Conservation (phyloP, 1,140 invertebrate genomes). For the Globodera rostochiensis region DNA sequence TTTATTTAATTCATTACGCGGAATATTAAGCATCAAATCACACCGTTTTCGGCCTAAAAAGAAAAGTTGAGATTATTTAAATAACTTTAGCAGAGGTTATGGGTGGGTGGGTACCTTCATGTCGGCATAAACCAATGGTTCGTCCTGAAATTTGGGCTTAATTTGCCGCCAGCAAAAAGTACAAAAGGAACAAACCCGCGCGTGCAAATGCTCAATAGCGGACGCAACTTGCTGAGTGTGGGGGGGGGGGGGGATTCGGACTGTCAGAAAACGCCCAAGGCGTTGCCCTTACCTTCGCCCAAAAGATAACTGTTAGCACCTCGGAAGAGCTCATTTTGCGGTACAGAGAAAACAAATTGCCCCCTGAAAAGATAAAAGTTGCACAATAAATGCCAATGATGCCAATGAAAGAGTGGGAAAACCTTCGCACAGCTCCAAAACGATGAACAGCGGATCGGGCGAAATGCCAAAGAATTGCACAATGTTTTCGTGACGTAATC, state of each 20-base stretch:
- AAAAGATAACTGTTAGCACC: slow-evolving; percentile 28
- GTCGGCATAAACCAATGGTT: slow-evolving; percentile 39
- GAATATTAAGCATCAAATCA: slow-evolving; percentile 11
- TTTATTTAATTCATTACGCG: background rate
- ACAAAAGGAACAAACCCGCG: background rate
- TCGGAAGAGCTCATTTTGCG: slow-evolving; percentile 36
- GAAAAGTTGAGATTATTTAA: background rate
- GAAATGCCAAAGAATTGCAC: slow-evolving; percentile 38
- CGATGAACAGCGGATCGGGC: slow-evolving; percentile 27
- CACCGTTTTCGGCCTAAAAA: slow-evolving; percentile 22
- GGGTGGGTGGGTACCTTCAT: slow-evolving; percentile 24
- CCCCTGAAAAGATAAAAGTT: slow-evolving; percentile 23
- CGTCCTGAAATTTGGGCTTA: slow-evolving; percentile 25
- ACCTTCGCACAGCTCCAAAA: slow-evolving; percentile 40
- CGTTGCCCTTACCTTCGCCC: slow-evolving; percentile 22
- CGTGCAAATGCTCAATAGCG: slow-evolving; percentile 40
- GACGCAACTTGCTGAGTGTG: slow-evolving; percentile 25
- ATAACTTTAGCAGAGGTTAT: background rate
- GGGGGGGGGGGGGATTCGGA: background rate
- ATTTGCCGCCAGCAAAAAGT: background rate
- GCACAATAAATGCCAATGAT: slow-evolving; percentile 29
- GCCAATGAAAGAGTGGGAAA: slow-evolving; percentile 23
- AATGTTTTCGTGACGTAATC: slow-evolving; percentile 35
- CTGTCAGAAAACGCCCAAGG: background rate
- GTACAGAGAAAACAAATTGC: slow-evolving; percentile 34